phyloP scores from a whole-genome alignment of 2,113 vertebrate genomes.

The Rhinoptilus africanus region DNA sequence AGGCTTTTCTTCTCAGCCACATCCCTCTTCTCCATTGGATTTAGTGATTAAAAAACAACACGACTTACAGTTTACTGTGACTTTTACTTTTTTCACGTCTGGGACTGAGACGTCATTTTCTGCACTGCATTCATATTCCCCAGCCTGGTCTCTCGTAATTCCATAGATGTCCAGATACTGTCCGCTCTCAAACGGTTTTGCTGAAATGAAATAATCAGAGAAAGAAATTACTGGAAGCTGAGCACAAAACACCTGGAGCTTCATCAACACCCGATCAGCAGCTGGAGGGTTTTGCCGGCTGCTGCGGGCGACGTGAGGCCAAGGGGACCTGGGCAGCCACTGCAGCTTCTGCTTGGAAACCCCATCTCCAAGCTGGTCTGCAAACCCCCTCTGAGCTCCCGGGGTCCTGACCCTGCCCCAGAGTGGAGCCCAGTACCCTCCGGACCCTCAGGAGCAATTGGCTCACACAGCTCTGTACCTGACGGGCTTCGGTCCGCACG shows the following conservation, averaged over 20 bases:
- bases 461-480: not conserved
- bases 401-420: not conserved
- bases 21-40: not conserved
- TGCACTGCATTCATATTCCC: constrained; percentile 94
- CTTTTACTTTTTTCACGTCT: constrained; percentile 91
- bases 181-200: constrained; percentile 91
- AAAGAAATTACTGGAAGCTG: not conserved
- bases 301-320: not conserved
- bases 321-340: not conserved
- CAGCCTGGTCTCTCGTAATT: constrained; percentile 94
- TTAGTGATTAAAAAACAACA: not conserved
- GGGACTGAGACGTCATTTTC: constrained; percentile 93
- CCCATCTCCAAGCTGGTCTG: not conserved
- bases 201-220: constrained; percentile 67
- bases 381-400: not conserved
- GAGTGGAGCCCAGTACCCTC: not conserved
- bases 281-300: not conserved
- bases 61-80: constrained; percentile 98
- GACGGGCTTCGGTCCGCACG: not conserved
- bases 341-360: not conserved
- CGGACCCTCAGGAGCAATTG: not conserved
- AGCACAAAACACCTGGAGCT: not conserved
- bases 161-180: constrained; percentile 96
- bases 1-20: not conserved
- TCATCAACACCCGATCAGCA: not conserved